Conservation (phyloP, 2,797 vertebrate species). For the Sebastes umbrosus region DNA sequence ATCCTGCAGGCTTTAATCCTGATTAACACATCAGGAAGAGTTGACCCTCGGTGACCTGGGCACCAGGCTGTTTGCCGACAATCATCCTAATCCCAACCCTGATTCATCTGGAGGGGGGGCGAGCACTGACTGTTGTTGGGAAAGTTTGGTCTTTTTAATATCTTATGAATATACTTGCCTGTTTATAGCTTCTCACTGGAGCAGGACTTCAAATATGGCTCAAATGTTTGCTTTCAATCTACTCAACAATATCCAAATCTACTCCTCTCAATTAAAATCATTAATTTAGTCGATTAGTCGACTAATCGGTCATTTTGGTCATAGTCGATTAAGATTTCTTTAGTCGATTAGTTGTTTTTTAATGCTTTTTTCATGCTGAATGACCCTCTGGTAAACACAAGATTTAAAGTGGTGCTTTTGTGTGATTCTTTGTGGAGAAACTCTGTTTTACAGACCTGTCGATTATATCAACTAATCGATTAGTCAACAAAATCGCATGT, state of each 20-base stretch:
- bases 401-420: too few species aligned
- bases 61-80: constrained; percentile 83
- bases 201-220: neutral
- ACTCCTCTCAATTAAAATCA: neutral
- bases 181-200: neutral
- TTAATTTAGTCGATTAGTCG: too few species aligned
- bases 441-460: too few species aligned
- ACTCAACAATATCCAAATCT: accelerated
- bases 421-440: too few species aligned
- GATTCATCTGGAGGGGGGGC: constrained; percentile 55
- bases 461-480: accelerated
- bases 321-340: too few species aligned
- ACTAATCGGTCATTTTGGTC: too few species aligned
- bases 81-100: constrained; percentile 80
- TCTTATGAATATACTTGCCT: neutral
- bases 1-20: constrained; percentile 79
- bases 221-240: neutral
- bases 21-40: constrained; percentile 84
- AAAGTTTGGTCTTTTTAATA: constrained; percentile 13
- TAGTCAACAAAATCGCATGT: too few species aligned
- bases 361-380: too few species aligned
- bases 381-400: too few species aligned
- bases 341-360: too few species aligned
- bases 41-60: constrained; percentile 81
- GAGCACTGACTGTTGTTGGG: constrained; percentile 13